Conservation (phyloP, 2,797 vertebrate genomes). For the Lepus townsendii region DNA sequence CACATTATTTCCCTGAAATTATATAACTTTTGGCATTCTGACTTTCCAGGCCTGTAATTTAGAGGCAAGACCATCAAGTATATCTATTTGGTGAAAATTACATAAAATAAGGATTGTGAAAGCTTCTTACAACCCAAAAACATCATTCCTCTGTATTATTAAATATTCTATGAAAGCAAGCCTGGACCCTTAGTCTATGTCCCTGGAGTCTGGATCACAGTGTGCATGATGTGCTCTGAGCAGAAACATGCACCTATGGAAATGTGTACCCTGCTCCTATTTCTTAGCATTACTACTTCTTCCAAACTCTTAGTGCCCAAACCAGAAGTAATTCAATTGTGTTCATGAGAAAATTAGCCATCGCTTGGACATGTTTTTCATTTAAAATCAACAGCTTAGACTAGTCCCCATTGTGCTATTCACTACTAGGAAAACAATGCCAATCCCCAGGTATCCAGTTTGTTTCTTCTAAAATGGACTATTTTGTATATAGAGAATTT, state of each 20-base stretch:
- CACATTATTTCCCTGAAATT: background rate
- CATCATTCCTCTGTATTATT: background rate
- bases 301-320: background rate
- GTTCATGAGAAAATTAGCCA: slow-evolving; percentile 27
- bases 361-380: background rate
- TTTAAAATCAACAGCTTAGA: background rate
- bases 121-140: background rate
- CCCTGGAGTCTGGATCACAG: background rate
- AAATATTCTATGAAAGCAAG: background rate
- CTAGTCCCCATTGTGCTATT: background rate
- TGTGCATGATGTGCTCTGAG: fast-evolving
- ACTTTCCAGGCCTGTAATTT: background rate
- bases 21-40: background rate
- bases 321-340: background rate
- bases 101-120: background rate
- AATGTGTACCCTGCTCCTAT: background rate
- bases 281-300: background rate
- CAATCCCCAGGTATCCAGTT: background rate
- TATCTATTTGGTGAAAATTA: background rate
- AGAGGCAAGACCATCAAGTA: background rate
- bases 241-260: background rate
- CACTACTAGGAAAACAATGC: slow-evolving; percentile 26
- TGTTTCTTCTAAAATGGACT: slow-evolving; percentile 33
- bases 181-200: background rate
- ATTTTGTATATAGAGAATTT: background rate